phyloP scores from a whole-genome alignment of 1,140 invertebrate species.

The Diachasma alloeum region DNA sequence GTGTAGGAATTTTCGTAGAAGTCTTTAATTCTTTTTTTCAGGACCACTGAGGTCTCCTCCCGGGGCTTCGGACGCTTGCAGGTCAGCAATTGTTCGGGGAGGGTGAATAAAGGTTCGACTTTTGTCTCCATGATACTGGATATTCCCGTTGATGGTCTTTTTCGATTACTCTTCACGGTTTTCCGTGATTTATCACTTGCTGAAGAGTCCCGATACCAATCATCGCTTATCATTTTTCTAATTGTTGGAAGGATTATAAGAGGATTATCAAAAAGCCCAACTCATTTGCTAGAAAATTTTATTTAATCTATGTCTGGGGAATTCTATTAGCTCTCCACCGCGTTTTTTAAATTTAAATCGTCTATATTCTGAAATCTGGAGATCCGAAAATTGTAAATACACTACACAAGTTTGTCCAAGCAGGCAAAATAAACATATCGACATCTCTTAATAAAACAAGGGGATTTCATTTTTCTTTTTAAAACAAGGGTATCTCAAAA shows the following conservation, averaged over 20 bases:
- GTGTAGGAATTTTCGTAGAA: slow-evolving; percentile 30
- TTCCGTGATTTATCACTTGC: not conserved
- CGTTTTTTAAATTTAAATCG: too few relatives aligned
- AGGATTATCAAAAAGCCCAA: not conserved
- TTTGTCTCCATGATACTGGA: slow-evolving; percentile 31
- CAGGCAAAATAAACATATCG: too few relatives aligned
- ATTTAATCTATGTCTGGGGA: too few relatives aligned
- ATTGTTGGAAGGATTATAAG: not conserved
- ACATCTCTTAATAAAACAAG: too few relatives aligned
- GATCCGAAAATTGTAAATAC: too few relatives aligned
- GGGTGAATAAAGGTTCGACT: slow-evolving; percentile 38
- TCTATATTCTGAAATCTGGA: too few relatives aligned
- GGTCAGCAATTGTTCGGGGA: slow-evolving; percentile 36
- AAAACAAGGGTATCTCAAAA: too few relatives aligned
- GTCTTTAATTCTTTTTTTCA: slow-evolving; percentile 28
- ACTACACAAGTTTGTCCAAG: too few relatives aligned
- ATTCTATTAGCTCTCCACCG: too few relatives aligned
- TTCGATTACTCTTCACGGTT: not conserved
- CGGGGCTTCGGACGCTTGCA: slow-evolving; percentile 26
- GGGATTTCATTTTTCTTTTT: too few relatives aligned
- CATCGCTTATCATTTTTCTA: not conserved
- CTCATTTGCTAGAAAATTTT: too few relatives aligned
- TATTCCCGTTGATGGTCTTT: slow-evolving; percentile 19
- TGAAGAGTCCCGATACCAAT: slow-evolving; percentile 1
- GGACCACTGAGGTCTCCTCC: slow-evolving; percentile 8